Evolutionary conservation across 2,113 vertebrate species (phyloP).

Genomic region (Pygoscelis adeliae): DNA sequence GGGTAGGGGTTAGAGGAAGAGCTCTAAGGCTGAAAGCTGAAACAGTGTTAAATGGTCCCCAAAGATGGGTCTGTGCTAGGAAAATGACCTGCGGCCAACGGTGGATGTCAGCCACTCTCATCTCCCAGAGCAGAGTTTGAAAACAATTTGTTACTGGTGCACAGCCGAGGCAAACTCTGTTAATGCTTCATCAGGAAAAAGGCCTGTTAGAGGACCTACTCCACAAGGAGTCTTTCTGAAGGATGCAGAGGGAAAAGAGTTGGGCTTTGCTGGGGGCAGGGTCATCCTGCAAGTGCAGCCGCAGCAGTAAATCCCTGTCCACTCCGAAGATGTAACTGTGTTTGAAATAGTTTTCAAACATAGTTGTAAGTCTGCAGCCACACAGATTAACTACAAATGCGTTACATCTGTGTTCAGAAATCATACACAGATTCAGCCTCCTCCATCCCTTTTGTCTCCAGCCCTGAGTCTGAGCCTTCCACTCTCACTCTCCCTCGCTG

Average conservation of each 20-base stretch:
- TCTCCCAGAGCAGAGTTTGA: not conserved
- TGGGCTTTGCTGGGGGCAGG: not conserved
- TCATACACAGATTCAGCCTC: not conserved
- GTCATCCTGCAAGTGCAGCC: not conserved
- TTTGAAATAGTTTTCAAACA: constrained; percentile 58
- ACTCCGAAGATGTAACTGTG: not conserved
- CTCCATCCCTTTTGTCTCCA: constrained; percentile 20
- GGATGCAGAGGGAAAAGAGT: not conserved
- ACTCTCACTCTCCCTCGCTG: not conserved
- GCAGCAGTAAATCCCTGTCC: not conserved
- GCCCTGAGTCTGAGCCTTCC: not conserved
- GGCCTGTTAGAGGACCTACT: not conserved
- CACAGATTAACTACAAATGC: constrained; percentile 20
- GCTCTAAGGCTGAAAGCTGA: constrained; percentile 2
- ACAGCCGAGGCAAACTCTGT: not conserved
- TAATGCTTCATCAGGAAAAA: not conserved
- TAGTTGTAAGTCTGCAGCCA: constrained; percentile 17
- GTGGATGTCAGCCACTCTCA: not conserved
- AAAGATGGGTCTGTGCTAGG: not conserved
- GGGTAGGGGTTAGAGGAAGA: not conserved
- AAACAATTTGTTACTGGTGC: constrained; percentile 1
- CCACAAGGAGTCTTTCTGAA: not conserved
- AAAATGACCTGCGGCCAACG: not conserved
- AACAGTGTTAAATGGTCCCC: constrained; percentile 14
- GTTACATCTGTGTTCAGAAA: constrained; percentile 53